These are phyloP conservation scores for Melitaea cinxia DNA, from an alignment of 1,140 invertebrate genomes.

Conservation along the genomic window DNA sequence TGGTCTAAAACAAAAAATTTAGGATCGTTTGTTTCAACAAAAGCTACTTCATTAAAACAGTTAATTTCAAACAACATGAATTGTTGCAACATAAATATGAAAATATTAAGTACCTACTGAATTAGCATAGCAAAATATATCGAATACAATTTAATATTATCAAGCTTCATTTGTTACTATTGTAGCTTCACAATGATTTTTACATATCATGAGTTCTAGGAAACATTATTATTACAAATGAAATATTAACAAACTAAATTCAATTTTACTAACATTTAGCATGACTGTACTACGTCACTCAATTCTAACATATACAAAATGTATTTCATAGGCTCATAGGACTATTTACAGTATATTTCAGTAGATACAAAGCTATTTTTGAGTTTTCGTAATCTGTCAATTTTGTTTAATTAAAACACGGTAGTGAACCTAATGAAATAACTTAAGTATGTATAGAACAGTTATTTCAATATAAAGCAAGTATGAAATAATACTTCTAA, in stretches of 20 bases:
- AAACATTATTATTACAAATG: conserved; percentile 13
- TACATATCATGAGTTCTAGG: conserved; percentile 18
- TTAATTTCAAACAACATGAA: conserved; percentile 35
- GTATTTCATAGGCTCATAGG: conserved; percentile 12
- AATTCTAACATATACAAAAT: conserved; percentile 11
- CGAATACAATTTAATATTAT: conserved; percentile 9
- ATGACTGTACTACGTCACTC: conserved; percentile 1
- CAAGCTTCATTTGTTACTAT: conserved; percentile 19
- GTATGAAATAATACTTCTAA: conserved; percentile 3
- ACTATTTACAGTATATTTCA: not conserved
- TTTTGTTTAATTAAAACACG: conserved; percentile 5
- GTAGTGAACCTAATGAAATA: not conserved
- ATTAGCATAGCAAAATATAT: conserved; percentile 43
- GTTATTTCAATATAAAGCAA: not conserved
- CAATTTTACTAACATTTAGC: conserved; percentile 7
- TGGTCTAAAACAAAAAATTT: conserved; percentile 17
- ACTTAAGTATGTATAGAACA: not conserved
- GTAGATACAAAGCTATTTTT: not conserved
- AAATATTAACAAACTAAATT: conserved; percentile 3
- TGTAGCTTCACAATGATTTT: conserved; percentile 21
- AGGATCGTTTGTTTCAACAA: conserved; percentile 8
- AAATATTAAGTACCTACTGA: conserved; percentile 57
- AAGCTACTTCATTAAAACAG: conserved; percentile 29
- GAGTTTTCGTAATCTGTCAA: not conserved
- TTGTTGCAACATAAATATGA: conserved; percentile 27